A percentile compares a stretch with the other conserved stretches of the same genome.
These are phyloP conservation scores for Bambusicola thoracicus DNA, from an alignment of 2,113 vertebrate genomes.

Conservation along the genomic window DNA sequence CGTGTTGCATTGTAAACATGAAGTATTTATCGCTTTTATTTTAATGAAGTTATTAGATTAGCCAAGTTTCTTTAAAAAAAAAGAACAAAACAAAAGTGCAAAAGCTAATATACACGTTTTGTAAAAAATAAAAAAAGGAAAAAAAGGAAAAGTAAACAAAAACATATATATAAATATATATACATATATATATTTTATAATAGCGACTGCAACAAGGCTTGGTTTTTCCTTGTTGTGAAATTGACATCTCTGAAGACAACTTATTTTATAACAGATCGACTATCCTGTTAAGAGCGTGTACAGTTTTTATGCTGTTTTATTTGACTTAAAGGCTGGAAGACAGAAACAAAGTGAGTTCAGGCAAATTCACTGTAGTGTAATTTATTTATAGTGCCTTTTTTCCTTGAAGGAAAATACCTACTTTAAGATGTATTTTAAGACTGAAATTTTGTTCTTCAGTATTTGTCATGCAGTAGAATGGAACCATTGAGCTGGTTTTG, in stretches of 20 bases:
- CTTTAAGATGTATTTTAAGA: slow-evolving; percentile 96
- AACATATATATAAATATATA: slow-evolving; percentile 75
- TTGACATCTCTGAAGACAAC: slow-evolving; percentile 84
- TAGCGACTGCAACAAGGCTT: slow-evolving; percentile 84
- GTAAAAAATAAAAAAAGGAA: slow-evolving; percentile 82
- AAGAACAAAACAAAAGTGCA: slow-evolving; percentile 72
- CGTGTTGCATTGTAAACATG: slow-evolving; percentile 83
- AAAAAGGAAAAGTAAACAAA: slow-evolving; percentile 76
- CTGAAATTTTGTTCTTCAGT: slow-evolving; percentile 96
- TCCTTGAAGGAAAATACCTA: slow-evolving; percentile 99
- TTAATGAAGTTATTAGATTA: slow-evolving; percentile 92
- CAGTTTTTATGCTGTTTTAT: slow-evolving; percentile 89
- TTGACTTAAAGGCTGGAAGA: slow-evolving; percentile 96
- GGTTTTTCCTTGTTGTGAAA: slow-evolving; percentile 88
- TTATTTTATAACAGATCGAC: slow-evolving; percentile 87
- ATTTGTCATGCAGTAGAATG: slow-evolving; percentile 93
- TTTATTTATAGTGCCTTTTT: slow-evolving; percentile 99
- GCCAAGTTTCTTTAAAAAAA: slow-evolving; percentile 81
- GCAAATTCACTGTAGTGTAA: slow-evolving; percentile 99
- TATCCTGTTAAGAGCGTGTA: slow-evolving; percentile 86
- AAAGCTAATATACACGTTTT: slow-evolving; percentile 85
- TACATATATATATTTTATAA: slow-evolving; percentile 87
- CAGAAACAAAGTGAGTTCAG: slow-evolving; percentile 97
- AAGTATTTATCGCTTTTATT: slow-evolving; percentile 91
- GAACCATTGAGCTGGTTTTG: slow-evolving; percentile 89